phyloP scores from a whole-genome alignment of 1,140 invertebrate genomes.

The Saccostrea glomerata region DNA sequence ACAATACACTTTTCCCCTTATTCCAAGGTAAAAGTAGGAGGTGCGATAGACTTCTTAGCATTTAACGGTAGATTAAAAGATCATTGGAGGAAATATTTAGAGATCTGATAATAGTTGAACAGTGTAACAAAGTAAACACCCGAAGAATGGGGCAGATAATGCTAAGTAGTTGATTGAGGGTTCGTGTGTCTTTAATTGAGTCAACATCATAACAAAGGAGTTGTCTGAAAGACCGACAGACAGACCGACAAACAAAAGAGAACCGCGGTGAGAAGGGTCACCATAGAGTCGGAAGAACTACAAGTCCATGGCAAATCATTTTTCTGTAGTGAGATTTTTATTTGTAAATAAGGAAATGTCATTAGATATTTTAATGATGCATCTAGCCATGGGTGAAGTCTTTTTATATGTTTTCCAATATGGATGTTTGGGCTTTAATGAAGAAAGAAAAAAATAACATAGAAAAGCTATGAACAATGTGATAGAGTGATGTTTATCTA shows the following conservation, averaged over 20 bases:
- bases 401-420: background rate
- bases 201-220: background rate
- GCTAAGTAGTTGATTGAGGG: background rate
- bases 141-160: background rate
- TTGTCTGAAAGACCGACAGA: background rate
- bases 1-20: constrained; percentile 32
- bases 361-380: background rate
- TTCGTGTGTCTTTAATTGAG: constrained; percentile 4
- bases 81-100: constrained; percentile 20
- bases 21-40: background rate
- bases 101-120: background rate
- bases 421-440: background rate
- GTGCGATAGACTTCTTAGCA: constrained; percentile 15
- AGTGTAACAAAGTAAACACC: constrained; percentile 1
- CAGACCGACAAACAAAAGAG: background rate
- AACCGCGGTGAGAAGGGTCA: background rate
- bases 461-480: background rate
- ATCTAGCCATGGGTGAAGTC: background rate
- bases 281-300: background rate
- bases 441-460: background rate
- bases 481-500: background rate
- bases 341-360: constrained; percentile 1
- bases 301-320: background rate
- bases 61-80: constrained; percentile 36
- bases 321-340: background rate